Evolutionary conservation across 1,140 invertebrate genomes (phyloP), one percentile per base, ranked within the genome.

Genomic region (Macrocentrus cingulum): DNA sequence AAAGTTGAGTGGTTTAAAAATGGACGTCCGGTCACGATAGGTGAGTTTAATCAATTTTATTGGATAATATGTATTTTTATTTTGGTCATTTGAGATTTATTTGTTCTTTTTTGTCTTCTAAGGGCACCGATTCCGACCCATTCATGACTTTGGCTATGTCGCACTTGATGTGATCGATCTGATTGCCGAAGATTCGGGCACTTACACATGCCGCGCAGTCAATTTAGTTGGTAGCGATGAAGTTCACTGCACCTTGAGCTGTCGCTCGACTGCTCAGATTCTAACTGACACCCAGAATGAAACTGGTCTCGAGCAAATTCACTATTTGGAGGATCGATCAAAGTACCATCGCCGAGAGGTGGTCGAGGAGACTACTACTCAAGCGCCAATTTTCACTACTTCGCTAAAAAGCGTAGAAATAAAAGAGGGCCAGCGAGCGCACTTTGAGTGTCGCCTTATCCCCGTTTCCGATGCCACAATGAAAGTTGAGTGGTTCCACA

Each of bases 401-500:
- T 92, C 92, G 0, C 79, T 95, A 52, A 94, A 94, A 70, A 93
- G 92, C 68, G 86, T 94, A 22, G 89, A 95, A 68, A 91, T 99
- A 53, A 91, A 91, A 71, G 97, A 99, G 83, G 94, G 94, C 15
- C 93, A 99, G 72, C 81, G 94, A 45, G 94, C 94, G 20, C 95
- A 98, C 70, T 98, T 98, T 71, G 97, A 98, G 77, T 95, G 92
- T 68, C 87, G 95, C 29, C 77, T 99, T 8, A 94, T 97, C 66
- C 97, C 97, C 6, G 91, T 98, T 16, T 97, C 95, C 34, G 97
- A 99, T 82, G 85, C 92, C 0, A 92, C 92, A 0, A 92, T 99
- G 90, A 94, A 92, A 75, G 94, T 99, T 0, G 93, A 98, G 81
- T 99, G 97, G 97, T 97, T 93, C 81, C 93, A 95, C 61, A 95